These are phyloP conservation scores for Oedothorax gibbosus DNA, from an alignment of 1,140 invertebrate genomes.

Conservation along the genomic window DNA sequence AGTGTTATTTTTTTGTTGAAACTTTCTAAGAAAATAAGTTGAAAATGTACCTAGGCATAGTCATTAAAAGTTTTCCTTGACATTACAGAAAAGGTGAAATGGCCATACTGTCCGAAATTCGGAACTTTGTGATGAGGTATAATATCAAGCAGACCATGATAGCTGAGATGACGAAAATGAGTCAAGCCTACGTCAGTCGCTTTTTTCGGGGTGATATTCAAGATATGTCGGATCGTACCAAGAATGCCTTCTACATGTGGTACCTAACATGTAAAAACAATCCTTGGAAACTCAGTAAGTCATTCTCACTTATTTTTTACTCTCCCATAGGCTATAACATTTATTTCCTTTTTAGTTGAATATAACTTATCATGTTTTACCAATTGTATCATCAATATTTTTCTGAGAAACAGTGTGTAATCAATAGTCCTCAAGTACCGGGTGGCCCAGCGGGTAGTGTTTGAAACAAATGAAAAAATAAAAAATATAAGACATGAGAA, in stretches of 20 bases:
- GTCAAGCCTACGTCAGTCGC: constrained; percentile 68
- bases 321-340: not conserved
- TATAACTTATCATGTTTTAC: not conserved
- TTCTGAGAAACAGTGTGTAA: too few species aligned
- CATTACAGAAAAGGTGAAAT: constrained; percentile 65
- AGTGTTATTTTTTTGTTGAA: too few species aligned
- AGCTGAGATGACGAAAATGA: constrained; percentile 67
- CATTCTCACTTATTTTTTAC: not conserved
- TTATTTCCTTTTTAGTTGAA: not conserved
- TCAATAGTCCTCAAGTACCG: too few species aligned
- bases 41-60: too few species aligned
- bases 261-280: constrained; percentile 66
- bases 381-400: not conserved
- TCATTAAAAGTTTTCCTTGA: not conserved
- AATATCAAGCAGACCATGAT: constrained; percentile 68
- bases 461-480: too few species aligned
- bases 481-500: too few species aligned
- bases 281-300: constrained; percentile 64
- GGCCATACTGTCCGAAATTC: constrained; percentile 66
- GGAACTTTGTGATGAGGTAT: constrained; percentile 66
- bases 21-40: too few species aligned
- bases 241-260: constrained; percentile 67
- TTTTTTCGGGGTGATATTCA: constrained; percentile 67
- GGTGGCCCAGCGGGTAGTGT: too few species aligned
- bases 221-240: constrained; percentile 68